Conservation (phyloP, 2,113 vertebrate species). For the Epinephelus lanceolatus region DNA sequence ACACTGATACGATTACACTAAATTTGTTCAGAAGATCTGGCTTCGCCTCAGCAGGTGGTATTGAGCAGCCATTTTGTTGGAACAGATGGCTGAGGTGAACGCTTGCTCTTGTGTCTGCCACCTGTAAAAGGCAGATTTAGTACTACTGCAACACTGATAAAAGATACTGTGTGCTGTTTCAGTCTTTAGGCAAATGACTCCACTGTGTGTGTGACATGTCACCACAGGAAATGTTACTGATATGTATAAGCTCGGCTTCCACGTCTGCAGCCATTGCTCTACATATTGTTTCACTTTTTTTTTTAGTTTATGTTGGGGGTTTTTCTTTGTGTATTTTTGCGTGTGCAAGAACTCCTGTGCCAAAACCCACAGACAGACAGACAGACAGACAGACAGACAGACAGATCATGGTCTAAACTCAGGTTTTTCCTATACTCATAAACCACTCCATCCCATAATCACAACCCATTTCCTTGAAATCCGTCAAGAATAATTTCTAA, state of each 20-base stretch:
- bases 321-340: slow-evolving; percentile 16
- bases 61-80: neutral
- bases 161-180: neutral
- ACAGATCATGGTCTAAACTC: slow-evolving; percentile 28
- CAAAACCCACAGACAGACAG: slow-evolving; percentile 32
- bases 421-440: slow-evolving; percentile 42
- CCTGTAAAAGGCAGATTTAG: slow-evolving; percentile 22
- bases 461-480: slow-evolving; percentile 5
- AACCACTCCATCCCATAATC: slow-evolving; percentile 20
- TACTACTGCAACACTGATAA: slow-evolving; percentile 11
- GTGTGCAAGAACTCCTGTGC: slow-evolving; percentile 19
- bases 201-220: slow-evolving; percentile 4
- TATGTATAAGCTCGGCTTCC: slow-evolving; percentile 15
- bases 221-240: slow-evolving; percentile 20
- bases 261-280: neutral
- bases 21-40: slow-evolving; percentile 14
- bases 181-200: neutral
- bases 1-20: neutral
- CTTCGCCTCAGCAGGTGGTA: neutral
- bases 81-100: neutral
- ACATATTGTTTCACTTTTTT: slow-evolving; percentile 4
- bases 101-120: neutral
- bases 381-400: neutral
- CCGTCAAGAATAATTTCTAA: neutral
- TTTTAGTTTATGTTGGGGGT: slow-evolving; percentile 1